A percentile compares a stretch with the other conserved stretches of the same genome.
Conservation (phyloP, 2,113 vertebrate species). For the Tylochromis polylepis region DNA sequence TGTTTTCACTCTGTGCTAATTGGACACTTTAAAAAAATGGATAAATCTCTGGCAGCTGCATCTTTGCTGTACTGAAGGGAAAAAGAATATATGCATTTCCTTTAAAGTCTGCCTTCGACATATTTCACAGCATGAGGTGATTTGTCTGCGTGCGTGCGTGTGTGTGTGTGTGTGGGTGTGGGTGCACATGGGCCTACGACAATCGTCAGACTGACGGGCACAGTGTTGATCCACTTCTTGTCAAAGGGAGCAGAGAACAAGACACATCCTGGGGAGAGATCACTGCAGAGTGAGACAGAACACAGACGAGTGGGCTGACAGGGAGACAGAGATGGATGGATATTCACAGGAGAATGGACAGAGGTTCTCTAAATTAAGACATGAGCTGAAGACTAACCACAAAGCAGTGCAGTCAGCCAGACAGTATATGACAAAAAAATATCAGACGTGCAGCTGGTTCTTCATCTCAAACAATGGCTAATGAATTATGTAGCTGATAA, state of each 20-base stretch:
- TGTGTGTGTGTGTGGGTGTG: not conserved
- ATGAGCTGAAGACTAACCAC: not conserved
- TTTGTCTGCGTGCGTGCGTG: not conserved
- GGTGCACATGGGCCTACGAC: not conserved
- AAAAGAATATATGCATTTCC: not conserved
- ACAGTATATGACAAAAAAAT: not conserved
- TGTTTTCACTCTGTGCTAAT: not conserved
- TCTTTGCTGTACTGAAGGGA: not conserved
- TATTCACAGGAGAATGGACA: conserved; percentile 21
- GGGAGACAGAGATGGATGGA: conserved; percentile 19
- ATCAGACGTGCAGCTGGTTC: not conserved
- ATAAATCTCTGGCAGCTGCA: not conserved
- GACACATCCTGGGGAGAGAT: conserved; percentile 29
- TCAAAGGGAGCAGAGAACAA: conserved; percentile 45
- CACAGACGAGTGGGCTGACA: conserved; percentile 9
- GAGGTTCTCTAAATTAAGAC: not conserved
- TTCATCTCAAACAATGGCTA: not conserved
- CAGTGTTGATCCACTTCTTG: conserved; percentile 38
- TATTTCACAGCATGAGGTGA: not conserved
- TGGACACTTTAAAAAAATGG: not conserved
- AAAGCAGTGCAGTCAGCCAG: not conserved
- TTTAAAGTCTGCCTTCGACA: not conserved
- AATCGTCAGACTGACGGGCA: conserved; percentile 23
- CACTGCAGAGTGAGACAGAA: conserved; percentile 10
- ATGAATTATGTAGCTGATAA: not conserved